A percentile compares a stretch with the other conserved stretches of the same genome.
Conservation (phyloP, 2,113 vertebrate genomes). For the Cairina moschata region DNA sequence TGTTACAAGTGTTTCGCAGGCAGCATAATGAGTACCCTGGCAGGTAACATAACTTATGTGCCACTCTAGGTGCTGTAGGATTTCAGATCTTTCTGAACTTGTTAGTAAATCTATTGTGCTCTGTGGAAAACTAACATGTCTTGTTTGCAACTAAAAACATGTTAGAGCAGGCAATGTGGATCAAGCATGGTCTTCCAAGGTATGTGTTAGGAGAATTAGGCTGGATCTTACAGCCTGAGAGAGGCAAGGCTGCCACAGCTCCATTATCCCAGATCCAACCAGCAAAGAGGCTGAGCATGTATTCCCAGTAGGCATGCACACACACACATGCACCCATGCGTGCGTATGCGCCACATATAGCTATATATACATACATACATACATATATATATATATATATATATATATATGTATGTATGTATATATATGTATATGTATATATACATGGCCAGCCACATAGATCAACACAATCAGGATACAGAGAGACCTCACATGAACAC, state of each 20-base stretch:
- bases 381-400: too few species aligned
- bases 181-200: not conserved
- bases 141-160: not conserved
- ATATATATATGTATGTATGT: not conserved
- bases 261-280: not conserved
- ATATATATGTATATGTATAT: not conserved
- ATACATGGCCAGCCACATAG: not conserved
- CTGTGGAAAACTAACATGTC: not conserved
- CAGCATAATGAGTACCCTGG: not conserved
- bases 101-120: not conserved
- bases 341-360: not conserved
- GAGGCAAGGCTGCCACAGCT: not conserved
- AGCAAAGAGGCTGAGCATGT: not conserved
- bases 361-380: too few species aligned
- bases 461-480: not conserved
- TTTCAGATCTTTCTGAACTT: not conserved
- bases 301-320: not conserved
- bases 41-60: not conserved
- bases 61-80: not conserved
- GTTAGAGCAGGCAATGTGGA: not conserved
- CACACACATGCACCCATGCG: not conserved
- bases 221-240: not conserved
- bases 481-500: not conserved
- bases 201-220: not conserved
- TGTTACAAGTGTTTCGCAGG: not conserved